Base-by-base conservation (phyloP, 2,888 invertebrate genomes). In the Hemicrepidius hirtus region DNA sequence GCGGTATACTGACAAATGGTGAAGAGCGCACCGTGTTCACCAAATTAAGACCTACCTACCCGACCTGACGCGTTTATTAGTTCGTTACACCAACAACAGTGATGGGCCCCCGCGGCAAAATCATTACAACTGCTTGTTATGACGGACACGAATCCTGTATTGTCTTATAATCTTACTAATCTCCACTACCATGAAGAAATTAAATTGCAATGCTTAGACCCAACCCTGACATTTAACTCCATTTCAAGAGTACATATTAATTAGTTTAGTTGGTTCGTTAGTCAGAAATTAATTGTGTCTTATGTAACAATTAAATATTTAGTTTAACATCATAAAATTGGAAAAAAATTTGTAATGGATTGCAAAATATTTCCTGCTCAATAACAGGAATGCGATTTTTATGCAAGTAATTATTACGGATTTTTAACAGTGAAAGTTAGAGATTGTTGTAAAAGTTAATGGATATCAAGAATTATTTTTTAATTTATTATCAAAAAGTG, bases 41-140 rank as follows among this genome's bases (percentile, higher is more conserved):
- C 75, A 77, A 77, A 77, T 77, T 77, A 77, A 77, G 76, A 77
- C 75, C 73, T 76, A 74, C 74, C 73, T 65, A 57, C 74, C 73
- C 68, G 49, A 32, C 57, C 66, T 46, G 60, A 50, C 66, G 74
- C 72, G 74, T 72, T 77, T 77, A 77, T 77, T 77, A 77, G 77
- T 77, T 77, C 73, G 77, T 77, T 77, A 77, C 74, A 73, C 72
- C 66, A 57, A 53, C 71, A 63, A 68, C 7, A 32, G 72, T 72
- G 63, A 57, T 50, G 57, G 75, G 63, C 72, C 62, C 77, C 75
- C 53, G 40, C 53, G 57, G 57, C 68, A 44, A 68, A 44, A 16
- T 18, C 9, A 1, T 16, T 13, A 16, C 41, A 46, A 18, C 16
- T 16, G 16, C 46, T 46, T 16, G 46, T 18, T 46, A 10, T 46